Conservation (phyloP, 2,888 invertebrate genomes). For the Dasypogon diadema region DNA sequence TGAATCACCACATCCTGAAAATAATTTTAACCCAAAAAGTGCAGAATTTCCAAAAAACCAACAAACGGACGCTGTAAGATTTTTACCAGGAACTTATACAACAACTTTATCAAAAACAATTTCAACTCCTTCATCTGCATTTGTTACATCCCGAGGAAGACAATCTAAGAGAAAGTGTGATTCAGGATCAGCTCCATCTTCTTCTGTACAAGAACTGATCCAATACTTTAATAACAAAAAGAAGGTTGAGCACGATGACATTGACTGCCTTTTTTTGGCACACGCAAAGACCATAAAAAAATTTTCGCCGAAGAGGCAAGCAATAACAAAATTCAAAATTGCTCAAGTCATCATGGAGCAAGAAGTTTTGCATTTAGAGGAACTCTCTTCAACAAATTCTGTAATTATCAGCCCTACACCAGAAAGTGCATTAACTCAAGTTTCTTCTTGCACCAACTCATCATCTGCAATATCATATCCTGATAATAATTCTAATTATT, state of each 20-base stretch:
- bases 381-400: too few relatives aligned
- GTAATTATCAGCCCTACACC: too few relatives aligned
- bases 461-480: too few relatives aligned
- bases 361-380: conserved; percentile 18
- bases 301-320: conserved; percentile 38
- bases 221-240: too few relatives aligned
- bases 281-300: conserved; percentile 5
- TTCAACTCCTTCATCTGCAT: not conserved
- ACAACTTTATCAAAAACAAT: not conserved
- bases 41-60: too few relatives aligned
- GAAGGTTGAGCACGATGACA: too few relatives aligned
- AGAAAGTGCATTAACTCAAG: too few relatives aligned
- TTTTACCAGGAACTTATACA: not conserved
- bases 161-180: not conserved
- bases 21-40: not conserved
- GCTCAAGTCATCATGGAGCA: conserved; percentile 17
- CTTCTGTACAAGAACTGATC: too few relatives aligned
- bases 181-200: not conserved
- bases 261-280: conserved; percentile 25
- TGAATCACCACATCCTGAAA: not conserved
- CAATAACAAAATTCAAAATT: conserved; percentile 12
- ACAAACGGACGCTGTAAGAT: too few relatives aligned
- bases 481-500: too few relatives aligned
- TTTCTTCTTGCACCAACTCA: too few relatives aligned
- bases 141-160: not conserved